A percentile compares a stretch with the other conserved stretches of the same genome.
Evolutionary conservation across 1,140 invertebrate genomes (phyloP).

Genomic region (Rhopalosiphum padi): DNA sequence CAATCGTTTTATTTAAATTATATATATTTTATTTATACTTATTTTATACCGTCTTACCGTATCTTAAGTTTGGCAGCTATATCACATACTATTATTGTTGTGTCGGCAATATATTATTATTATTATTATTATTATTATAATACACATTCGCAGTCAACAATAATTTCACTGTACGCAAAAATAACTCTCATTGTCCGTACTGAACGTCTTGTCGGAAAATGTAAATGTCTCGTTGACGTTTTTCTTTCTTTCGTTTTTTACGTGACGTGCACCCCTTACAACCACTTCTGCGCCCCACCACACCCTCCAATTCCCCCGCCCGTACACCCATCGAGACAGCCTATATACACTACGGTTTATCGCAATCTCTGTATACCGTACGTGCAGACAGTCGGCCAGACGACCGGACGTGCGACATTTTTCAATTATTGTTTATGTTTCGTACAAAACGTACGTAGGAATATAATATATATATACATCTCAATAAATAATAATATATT

Average conservation of each 20-base stretch:
- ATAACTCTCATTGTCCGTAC: not conserved
- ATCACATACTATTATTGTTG: not conserved
- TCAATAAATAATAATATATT: not conserved
- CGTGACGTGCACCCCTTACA: not conserved
- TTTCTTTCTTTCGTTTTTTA: conserved; percentile 1
- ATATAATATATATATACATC: not conserved
- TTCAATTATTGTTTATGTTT: conserved; percentile 19
- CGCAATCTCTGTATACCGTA: not conserved
- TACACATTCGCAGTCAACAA: not conserved
- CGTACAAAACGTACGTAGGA: not conserved
- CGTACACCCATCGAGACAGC: no score
- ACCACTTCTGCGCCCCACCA: not conserved
- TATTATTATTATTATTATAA: not conserved
- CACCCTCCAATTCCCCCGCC: no score
- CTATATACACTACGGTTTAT: not conserved
- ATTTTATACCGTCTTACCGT: not conserved
- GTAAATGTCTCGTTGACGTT: conserved; percentile 8
- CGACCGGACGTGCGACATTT: not conserved
- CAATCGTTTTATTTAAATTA: not conserved
- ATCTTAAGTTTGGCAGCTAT: not conserved
- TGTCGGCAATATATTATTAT: not conserved
- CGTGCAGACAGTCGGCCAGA: not conserved
- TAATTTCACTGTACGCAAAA: conserved; percentile 16
- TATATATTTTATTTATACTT: not conserved
- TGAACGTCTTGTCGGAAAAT: not conserved